Evolutionary conservation across 2,888 invertebrate genomes (phyloP), one percentile per base, ranked within the genome.

Genomic region (Melieria crassipennis): DNA sequence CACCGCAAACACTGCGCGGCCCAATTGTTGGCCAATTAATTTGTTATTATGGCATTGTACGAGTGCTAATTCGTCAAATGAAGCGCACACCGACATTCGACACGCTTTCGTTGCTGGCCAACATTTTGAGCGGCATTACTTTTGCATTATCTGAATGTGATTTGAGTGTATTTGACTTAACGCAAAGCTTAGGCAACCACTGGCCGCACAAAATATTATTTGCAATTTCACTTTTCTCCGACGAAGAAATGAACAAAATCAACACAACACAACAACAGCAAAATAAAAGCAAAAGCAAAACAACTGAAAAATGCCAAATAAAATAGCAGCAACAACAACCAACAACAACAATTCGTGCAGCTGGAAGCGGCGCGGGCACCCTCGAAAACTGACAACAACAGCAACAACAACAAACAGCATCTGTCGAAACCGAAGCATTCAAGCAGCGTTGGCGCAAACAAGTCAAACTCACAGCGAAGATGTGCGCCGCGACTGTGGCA

Each of bases 291-390:
- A 30, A 30, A 30, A 30, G 30, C 30, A 30, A 30, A 30, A 30
- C 30, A 30, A 30, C 30, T 30, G 30, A 30, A 30, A 30, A 30
- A 30, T 30, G 3, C 30, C 30, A 30, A 52, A 52, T 7, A 30
- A 30, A 7, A 9, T 30, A 65, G 46, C 64, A 70, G 60, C 58
- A 64, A 65, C 58, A 70, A 64, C 57, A 70, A 64, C 60, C 64
- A 70, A 58, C 58, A 64, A 65, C 58, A 70, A 45, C 61, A 67
- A 72, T 69, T 67, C 69, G 68, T 46, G 65, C 73, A 67, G 55
- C 70, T 68, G 72, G 70, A 68, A 45, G 48, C 42, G 42, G 70
- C 48, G 56, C 52, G 10, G 11, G 43, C 47, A 68, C 60, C 57
- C 46, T 16, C 30, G 10, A 46, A 46, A 48, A 30, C 13, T 50